A percentile compares a stretch with the other conserved stretches of the same genome.
phyloP scores from a whole-genome alignment of 2,888 invertebrate species.

The Himalopsyche anomala region DNA sequence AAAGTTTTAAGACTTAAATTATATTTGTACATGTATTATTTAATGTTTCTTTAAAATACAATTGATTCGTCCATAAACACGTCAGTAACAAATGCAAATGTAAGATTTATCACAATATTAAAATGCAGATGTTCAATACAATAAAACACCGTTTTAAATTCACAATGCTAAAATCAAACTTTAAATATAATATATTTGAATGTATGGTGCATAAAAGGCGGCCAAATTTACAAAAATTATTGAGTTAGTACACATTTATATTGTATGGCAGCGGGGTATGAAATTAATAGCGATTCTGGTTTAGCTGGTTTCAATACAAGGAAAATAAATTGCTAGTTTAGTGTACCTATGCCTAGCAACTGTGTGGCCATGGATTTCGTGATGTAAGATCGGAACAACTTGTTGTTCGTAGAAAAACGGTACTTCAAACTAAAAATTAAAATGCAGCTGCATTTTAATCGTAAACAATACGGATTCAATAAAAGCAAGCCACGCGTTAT shows the following conservation, averaged over 20 bases:
- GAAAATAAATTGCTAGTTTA: slow-evolving; percentile 18
- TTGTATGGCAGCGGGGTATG: neutral
- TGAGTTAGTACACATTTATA: neutral
- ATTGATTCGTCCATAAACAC: neutral
- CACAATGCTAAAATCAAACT: neutral
- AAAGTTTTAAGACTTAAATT: too few species aligned
- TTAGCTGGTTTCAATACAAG: neutral
- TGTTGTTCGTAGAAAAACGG: slow-evolving; percentile 28
- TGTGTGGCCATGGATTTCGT: slow-evolving; percentile 13
- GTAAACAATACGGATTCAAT: slow-evolving; percentile 13
- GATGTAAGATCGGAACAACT: slow-evolving; percentile 3
- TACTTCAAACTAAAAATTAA: neutral
- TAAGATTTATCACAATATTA: neutral
- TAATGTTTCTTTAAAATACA: neutral
- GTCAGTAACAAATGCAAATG: neutral
- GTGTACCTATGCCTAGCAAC: slow-evolving; percentile 15
- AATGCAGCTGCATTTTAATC: slow-evolving; percentile 12
- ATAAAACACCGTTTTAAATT: slow-evolving; percentile 4
- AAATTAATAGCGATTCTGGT: slow-evolving; percentile 31
- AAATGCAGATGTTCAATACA: neutral
- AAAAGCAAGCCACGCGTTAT: neutral
- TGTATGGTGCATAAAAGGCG: neutral
- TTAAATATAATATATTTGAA: neutral
- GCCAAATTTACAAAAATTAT: neutral
- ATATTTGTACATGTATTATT: too few species aligned